phyloP scores from a whole-genome alignment of 2,888 invertebrate species.

The Aphrophora alni region DNA sequence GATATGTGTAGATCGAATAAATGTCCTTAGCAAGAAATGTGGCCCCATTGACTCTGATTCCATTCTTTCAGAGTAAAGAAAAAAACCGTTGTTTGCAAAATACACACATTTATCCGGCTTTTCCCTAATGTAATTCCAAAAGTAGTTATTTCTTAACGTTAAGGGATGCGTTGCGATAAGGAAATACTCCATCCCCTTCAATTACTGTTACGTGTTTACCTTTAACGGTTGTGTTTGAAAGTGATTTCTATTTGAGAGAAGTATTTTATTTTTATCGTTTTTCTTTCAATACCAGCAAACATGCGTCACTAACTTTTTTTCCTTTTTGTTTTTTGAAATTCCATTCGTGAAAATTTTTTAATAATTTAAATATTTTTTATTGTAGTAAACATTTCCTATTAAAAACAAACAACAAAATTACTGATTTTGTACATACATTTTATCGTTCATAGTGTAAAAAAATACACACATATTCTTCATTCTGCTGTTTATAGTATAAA shows the following conservation, averaged over 20 bases:
- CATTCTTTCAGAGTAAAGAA: background rate
- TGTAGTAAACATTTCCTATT: too few species aligned
- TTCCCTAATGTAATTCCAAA: background rate
- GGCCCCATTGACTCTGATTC: background rate
- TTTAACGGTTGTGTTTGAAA: background rate
- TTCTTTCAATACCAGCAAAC: too few species aligned
- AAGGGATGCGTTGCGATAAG: background rate
- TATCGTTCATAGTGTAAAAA: too few species aligned
- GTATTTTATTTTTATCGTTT: background rate
- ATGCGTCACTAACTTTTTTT: too few species aligned
- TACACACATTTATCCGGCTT: background rate
- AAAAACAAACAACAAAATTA: too few species aligned
- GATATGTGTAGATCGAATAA: conserved; percentile 6
- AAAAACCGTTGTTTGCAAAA: background rate
- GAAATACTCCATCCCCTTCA: background rate
- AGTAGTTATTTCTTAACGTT: background rate
- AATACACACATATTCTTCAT: too few species aligned
- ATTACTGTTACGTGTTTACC: background rate
- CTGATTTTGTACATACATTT: too few species aligned
- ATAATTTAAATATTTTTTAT: too few species aligned
- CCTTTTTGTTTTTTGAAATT: too few species aligned
- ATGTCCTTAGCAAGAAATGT: background rate
- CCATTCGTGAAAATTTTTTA: too few species aligned
- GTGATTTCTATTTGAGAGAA: background rate
- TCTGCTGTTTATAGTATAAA: too few species aligned